These are phyloP conservation scores for Cephus pulcher DNA, from an alignment of 2,888 invertebrate species.

Conservation along the genomic window DNA sequence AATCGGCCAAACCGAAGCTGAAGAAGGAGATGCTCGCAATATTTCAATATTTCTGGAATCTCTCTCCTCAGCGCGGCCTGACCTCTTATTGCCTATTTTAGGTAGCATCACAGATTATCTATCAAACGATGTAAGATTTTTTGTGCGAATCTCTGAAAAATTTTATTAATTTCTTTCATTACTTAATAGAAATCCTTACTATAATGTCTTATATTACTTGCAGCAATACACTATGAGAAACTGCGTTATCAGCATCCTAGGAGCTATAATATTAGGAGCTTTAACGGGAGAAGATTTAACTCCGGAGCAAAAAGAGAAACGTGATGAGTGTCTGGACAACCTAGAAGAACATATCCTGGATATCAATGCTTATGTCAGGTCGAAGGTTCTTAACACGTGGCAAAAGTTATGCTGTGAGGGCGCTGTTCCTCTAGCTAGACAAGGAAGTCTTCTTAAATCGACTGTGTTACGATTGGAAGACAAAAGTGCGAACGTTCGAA, in stretches of 20 bases:
- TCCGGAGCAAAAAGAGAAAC: constrained; percentile 74
- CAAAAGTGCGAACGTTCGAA: constrained; percentile 86
- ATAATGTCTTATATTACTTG: constrained; percentile 26
- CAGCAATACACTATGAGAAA: constrained; percentile 77
- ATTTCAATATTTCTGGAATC: constrained; percentile 55
- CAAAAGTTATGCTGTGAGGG: constrained; percentile 81
- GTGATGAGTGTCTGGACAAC: constrained; percentile 85
- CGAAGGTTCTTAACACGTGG: constrained; percentile 88
- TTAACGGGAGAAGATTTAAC: constrained; percentile 80
- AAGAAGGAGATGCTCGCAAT: constrained; percentile 67
- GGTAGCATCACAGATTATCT: constrained; percentile 54
- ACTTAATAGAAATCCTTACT: background rate
- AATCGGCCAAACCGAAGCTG: constrained; percentile 77
- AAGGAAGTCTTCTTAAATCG: constrained; percentile 76
- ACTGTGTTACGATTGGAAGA: constrained; percentile 82
- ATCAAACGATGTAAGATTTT: constrained; percentile 47
- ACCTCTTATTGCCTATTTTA: constrained; percentile 52
- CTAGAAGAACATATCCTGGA: constrained; percentile 88
- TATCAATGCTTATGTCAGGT: constrained; percentile 84
- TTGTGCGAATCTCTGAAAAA: background rate
- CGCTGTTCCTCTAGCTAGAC: constrained; percentile 80
- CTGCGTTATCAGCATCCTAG: constrained; percentile 85
- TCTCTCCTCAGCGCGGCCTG: constrained; percentile 43
- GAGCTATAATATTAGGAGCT: constrained; percentile 79
- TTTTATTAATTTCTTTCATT: too few relatives aligned